These are phyloP conservation scores for Orthonychiurus folsomi DNA, from an alignment of 2,888 invertebrate genomes.

Conservation along the genomic window DNA sequence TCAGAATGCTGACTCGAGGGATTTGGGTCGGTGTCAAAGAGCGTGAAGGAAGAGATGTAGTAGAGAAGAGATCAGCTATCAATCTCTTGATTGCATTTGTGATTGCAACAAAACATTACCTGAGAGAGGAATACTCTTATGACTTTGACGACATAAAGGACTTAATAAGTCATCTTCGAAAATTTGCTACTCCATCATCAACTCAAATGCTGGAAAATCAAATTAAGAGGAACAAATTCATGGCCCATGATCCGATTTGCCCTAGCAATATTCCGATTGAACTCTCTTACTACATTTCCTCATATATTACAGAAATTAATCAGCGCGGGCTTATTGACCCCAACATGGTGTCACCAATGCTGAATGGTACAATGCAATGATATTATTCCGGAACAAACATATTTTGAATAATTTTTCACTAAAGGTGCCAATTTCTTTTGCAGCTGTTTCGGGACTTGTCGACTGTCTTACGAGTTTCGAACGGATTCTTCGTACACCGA, in stretches of 20 bases:
- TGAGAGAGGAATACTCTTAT: slow-evolving; percentile 36
- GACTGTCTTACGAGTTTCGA: slow-evolving; percentile 34
- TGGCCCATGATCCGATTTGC: slow-evolving; percentile 25
- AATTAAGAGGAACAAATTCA: slow-evolving; percentile 19
- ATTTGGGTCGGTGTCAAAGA: slow-evolving; percentile 25
- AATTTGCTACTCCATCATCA: slow-evolving; percentile 33
- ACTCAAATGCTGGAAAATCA: slow-evolving; percentile 18
- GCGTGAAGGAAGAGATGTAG: slow-evolving; percentile 11
- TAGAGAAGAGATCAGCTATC: slow-evolving; percentile 31
- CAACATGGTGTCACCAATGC: slow-evolving; percentile 8
- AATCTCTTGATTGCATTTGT: slow-evolving; percentile 33
- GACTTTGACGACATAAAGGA: slow-evolving; percentile 32
- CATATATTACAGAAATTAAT: slow-evolving; percentile 23
- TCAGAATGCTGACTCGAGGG: slow-evolving; percentile 29
- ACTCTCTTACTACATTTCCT: slow-evolving; percentile 27
- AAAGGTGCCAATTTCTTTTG: slow-evolving; percentile 6
- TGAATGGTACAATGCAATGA: slow-evolving; percentile 10
- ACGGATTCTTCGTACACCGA: slow-evolving; percentile 33
- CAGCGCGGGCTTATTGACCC: slow-evolving; percentile 7
- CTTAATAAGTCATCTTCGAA: slow-evolving; percentile 31
- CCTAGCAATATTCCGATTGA: slow-evolving; percentile 35
- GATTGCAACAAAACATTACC: slow-evolving; percentile 31
- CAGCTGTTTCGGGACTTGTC: slow-evolving; percentile 28
- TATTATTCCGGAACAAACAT: background rate
- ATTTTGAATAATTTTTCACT: background rate